A percentile compares a stretch with the other conserved stretches of the same genome.
Conservation (phyloP, 2,113 vertebrate genomes). For the Gracilinanus agilis region DNA sequence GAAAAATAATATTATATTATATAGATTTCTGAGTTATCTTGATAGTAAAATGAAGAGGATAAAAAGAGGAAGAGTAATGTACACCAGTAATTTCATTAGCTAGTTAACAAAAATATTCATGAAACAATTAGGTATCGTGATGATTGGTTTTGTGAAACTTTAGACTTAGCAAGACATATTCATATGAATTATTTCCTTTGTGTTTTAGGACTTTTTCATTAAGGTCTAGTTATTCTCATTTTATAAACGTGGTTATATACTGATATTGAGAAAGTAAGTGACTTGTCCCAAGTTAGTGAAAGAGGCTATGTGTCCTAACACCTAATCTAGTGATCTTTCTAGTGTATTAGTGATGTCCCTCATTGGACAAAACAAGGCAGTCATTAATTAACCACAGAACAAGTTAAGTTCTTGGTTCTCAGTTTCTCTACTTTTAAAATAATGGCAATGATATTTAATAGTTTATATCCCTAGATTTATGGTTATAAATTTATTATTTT, state of each 20-base stretch:
- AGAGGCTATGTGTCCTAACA: not conserved
- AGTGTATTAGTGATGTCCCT: not conserved
- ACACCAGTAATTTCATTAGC: not conserved
- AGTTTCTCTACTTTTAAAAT: conserved; percentile 38
- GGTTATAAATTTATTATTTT: conserved; percentile 31
- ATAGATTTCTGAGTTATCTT: not conserved
- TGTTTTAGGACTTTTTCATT: not conserved
- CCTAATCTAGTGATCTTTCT: not conserved
- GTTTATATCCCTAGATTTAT: conserved; percentile 2
- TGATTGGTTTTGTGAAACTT: not conserved
- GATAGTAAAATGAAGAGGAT: not conserved
- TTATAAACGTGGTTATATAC: not conserved
- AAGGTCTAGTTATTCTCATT: not conserved
- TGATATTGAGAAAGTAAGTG: not conserved
- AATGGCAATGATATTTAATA: not conserved
- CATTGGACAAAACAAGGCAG: not conserved
- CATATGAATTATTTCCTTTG: not conserved
- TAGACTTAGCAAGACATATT: not conserved
- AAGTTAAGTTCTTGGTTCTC: conserved; percentile 40
- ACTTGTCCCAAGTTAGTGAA: not conserved
- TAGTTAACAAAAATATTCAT: not conserved
- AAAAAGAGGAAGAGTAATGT: not conserved
- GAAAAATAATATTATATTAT: not conserved
- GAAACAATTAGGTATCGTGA: not conserved
- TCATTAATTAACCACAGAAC: not conserved